phyloP scores from a whole-genome alignment of 2,797 vertebrate species.

The Chloroceryle inda region DNA sequence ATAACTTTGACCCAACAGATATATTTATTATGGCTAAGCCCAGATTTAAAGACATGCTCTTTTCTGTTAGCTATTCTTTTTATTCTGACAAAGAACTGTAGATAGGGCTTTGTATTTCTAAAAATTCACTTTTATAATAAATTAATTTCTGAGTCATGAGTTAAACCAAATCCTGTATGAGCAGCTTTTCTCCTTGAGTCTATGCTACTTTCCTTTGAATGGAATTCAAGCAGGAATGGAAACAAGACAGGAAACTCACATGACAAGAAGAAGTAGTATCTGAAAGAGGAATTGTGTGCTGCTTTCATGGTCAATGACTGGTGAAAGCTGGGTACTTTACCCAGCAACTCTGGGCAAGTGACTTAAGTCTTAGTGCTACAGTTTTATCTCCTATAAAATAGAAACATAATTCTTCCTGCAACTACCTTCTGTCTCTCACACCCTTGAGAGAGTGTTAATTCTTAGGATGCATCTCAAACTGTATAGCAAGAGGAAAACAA shows the following conservation, averaged over 20 bases:
- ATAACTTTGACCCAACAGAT: neutral
- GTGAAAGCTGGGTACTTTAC: neutral
- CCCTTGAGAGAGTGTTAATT: neutral
- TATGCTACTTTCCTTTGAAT: neutral
- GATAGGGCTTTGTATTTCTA: neutral
- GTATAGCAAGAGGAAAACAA: neutral
- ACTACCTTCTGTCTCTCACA: neutral
- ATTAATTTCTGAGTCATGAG: neutral
- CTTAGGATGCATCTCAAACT: neutral
- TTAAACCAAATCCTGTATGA: neutral
- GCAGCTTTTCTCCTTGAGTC: neutral
- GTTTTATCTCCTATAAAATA: neutral
- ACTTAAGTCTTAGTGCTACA: neutral
- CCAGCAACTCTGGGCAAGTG: neutral
- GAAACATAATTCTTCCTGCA: neutral
- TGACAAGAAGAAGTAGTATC: neutral
- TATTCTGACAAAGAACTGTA: neutral
- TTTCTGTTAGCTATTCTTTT: neutral
- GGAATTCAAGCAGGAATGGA: neutral
- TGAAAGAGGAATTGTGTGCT: neutral
- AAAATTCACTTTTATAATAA: neutral
- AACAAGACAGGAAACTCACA: neutral
- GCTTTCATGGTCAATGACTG: neutral
- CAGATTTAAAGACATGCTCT: neutral
- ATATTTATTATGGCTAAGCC: neutral